Conservation (phyloP, 2,888 invertebrate species). For the Ochropacha duplaris region DNA sequence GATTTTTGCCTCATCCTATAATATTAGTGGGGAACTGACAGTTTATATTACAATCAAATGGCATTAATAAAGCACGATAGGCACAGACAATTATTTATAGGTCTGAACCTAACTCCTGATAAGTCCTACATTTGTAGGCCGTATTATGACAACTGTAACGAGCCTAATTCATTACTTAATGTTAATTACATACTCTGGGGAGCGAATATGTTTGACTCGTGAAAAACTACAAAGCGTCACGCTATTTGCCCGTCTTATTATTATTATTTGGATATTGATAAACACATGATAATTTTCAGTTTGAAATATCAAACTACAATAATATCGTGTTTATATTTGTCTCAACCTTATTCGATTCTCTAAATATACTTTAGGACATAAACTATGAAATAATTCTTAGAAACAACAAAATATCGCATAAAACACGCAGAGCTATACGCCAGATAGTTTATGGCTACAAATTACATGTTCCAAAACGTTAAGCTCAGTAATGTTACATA, state of each 20-base stretch:
- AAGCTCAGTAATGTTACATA: conserved; percentile 36
- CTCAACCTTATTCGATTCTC: neutral
- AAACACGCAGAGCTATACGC: conserved; percentile 19
- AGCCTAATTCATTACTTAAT: neutral
- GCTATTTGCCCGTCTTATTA: neutral
- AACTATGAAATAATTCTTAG: conserved; percentile 23
- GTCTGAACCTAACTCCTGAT: too few species aligned
- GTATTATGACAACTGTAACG: neutral
- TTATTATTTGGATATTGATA: neutral
- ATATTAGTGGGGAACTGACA: too few species aligned
- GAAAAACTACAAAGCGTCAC: neutral
- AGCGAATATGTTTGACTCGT: neutral
- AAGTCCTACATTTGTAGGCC: too few species aligned
- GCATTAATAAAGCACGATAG: neutral
- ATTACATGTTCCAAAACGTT: conserved; percentile 58
- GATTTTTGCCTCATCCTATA: too few species aligned
- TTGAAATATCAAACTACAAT: neutral
- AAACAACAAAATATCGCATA: conserved; percentile 30
- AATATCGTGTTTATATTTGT: neutral
- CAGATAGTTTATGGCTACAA: conserved; percentile 52
- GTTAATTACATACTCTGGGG: neutral
- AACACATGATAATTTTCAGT: neutral
- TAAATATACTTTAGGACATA: neutral
- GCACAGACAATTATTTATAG: too few species aligned
- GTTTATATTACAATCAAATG: neutral